Conservation (phyloP, 2,888 invertebrate species). For the Caenorhabditis afra region DNA sequence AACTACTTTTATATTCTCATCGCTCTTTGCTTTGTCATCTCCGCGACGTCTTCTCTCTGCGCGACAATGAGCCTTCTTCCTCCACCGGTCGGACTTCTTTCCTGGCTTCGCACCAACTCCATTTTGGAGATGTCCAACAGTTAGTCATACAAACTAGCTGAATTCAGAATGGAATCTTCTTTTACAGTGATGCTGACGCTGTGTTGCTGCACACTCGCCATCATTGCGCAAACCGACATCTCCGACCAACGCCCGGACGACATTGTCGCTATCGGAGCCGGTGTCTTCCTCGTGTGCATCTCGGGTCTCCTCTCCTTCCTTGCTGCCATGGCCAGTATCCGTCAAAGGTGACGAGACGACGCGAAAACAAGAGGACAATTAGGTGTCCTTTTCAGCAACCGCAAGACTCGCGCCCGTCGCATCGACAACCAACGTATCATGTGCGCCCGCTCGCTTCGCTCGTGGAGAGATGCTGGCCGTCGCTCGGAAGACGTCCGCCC, state of each 20-base stretch:
- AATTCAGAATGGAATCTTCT: too few species aligned
- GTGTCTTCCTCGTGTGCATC: slow-evolving; percentile 66
- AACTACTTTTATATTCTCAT: slow-evolving; percentile 75
- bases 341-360: slow-evolving; percentile 53
- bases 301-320: slow-evolving; percentile 65
- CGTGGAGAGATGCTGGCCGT: slow-evolving; percentile 71
- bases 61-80: slow-evolving; percentile 66
- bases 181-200: slow-evolving; percentile 69
- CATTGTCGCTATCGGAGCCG: slow-evolving; percentile 66
- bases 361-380: not conserved
- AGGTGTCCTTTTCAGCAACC: slow-evolving; percentile 49
- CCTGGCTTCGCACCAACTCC: slow-evolving; percentile 70
- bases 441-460: slow-evolving; percentile 72
- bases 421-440: slow-evolving; percentile 73
- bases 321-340: slow-evolving; percentile 67
- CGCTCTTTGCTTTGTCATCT: slow-evolving; percentile 72
- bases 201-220: slow-evolving; percentile 63
- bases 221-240: slow-evolving; percentile 66
- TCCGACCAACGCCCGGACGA: slow-evolving; percentile 64
- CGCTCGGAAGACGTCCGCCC: slow-evolving; percentile 68
- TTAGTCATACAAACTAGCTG: slow-evolving; percentile 34
- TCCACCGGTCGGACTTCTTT: slow-evolving; percentile 68
- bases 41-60: slow-evolving; percentile 61
- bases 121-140: slow-evolving; percentile 73
- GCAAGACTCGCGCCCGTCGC: slow-evolving; percentile 63